Evolutionary conservation across 1,140 invertebrate species (phyloP), one percentile per base, ranked within the genome.

Genomic region (Neomicropteryx cornuta): DNA sequence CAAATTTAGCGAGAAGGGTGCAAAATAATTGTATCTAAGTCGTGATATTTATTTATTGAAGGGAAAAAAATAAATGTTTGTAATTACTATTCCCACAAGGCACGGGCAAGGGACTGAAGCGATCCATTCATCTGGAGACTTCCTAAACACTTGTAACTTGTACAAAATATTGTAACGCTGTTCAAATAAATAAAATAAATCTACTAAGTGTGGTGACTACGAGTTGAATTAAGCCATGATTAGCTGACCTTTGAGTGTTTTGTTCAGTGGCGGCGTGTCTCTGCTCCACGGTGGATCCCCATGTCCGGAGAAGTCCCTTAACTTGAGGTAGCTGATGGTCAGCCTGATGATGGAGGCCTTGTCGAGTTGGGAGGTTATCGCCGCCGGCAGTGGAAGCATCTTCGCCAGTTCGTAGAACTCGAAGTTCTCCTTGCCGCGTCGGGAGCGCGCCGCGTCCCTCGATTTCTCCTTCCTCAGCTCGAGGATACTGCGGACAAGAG

Each of bases 341-440:
- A 98, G 81, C 57, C 95, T 79, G 70, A 97, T 97, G 60, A 98
- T 97, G 52, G 93, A 97, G 17, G 95, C 95, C 70, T 98, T 98
- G 72, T 98, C 95, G 68, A 97, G 72, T 66, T 97, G 95, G 45
- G 87, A 90, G 46, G 94, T 97, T 60, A 97, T 97, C 51, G 93
- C 93, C 3, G 87, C 83, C 1, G 94, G 94, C 23, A 97, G 73
- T 1, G 94, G 94, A 46, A 98, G 70, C 84, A 98, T 88, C 71
- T 97, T 97, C 42, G 94, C 93, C 61, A 98, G 70, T 69, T 97
- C 93, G 70, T 96, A 96, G 69, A 97, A 98, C 68, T 97, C 94
- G 59, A 87, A 95, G 70, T 98, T 98, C 67, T 97, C 95, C 55
- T 97, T 97, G 18, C 93, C 93, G 23, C 94, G 76, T 22, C 95